Evolutionary conservation across 2,113 vertebrate species (phyloP), one percentile per base, ranked within the genome.

Genomic region (Petrocephalus zakoni): DNA sequence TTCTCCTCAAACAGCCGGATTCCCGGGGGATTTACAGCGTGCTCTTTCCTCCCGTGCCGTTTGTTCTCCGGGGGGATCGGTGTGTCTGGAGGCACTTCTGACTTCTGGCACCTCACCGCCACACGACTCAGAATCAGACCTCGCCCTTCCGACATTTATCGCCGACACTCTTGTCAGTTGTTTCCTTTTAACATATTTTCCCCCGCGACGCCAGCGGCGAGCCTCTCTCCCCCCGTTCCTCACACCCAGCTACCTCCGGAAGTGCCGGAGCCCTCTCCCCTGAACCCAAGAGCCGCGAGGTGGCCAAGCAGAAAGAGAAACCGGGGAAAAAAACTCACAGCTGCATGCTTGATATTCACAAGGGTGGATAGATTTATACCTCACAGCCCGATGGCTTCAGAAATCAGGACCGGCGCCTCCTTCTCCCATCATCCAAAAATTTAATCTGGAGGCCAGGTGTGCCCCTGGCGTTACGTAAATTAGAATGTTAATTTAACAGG

Each of bases 321-420:
- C 5, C 3, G 25, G 25, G 37, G 37, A 56, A 78, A 82, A 37
- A 37, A 21, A 5, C 42, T 42, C 46, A 22, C 4, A 34, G 47
- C 56, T 85, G 82, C 84, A 85, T 89, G 85, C 61, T 89, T 88
- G 13, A 88, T 85, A 51, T 85, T 46, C 47, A 17, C 15, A 34
- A 64, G 55, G 5, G 17, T 37, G 75, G 82, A 88, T 88, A 84
- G 75, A 56, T 88, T 84, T 11, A 84, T 46, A 61, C 49, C 34
- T 34, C 22, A 53, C 29, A 56, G 51, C 49, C 21, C 53, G 15
- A 37, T 19, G 29, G 55, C 25, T 58, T 82, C 21, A 88, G 75
- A 88, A 88, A 42, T 47, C 37, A 84, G 78, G 13, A 68, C 78
- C 29, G n/a, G 37, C 1, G 34, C 52, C 29, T 53, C 81, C 88